Evolutionary conservation across 2,797 vertebrate genomes (phyloP).

Genomic region (Nothura maculosa): DNA sequence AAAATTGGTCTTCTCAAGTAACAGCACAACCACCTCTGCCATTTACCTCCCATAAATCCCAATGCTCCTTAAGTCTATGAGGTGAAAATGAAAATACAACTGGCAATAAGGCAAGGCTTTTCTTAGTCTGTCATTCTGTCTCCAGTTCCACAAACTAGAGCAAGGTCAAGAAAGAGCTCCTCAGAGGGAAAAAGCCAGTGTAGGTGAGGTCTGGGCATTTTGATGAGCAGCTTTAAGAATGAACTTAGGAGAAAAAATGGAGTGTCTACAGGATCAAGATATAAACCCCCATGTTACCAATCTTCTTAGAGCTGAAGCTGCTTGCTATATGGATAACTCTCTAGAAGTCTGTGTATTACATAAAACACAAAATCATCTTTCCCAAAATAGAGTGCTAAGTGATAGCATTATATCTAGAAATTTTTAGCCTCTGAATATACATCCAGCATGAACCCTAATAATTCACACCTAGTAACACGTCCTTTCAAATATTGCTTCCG

Average conservation of each 20-base stretch:
- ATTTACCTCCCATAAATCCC: background rate
- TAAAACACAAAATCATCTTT: background rate
- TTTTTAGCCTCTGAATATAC: background rate
- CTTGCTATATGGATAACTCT: background rate
- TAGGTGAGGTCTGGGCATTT: background rate
- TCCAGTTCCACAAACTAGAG: no score
- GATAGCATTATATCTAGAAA: background rate
- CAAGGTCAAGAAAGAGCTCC: background rate
- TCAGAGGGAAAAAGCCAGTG: background rate
- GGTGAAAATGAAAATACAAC: background rate
- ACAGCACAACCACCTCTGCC: background rate
- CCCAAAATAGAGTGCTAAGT: background rate
- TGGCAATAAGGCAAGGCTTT: background rate
- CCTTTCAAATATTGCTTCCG: background rate
- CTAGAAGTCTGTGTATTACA: background rate
- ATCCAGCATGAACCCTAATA: background rate
- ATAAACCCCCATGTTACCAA: background rate
- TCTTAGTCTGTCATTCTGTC: no score
- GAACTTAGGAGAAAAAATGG: background rate
- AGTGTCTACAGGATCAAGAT: background rate
- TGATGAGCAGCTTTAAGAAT: background rate
- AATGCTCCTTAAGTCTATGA: background rate
- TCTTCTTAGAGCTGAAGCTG: background rate
- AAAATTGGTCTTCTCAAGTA: background rate
- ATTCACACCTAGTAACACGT: background rate